These are phyloP conservation scores for Eupithecia insigniata DNA, from an alignment of 2,888 invertebrate genomes.

Conservation along the genomic window DNA sequence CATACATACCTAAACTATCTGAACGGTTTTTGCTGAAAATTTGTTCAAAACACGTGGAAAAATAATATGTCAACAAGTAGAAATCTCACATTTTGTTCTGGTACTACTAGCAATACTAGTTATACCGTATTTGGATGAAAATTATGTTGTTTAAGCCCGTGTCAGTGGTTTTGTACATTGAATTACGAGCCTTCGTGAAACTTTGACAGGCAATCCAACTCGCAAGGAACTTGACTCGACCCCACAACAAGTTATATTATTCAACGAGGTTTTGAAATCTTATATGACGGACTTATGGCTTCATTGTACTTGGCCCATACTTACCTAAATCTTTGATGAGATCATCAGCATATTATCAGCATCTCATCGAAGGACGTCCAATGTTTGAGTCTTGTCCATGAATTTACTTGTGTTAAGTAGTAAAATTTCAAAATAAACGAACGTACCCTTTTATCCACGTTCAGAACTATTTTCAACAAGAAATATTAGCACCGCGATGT, in stretches of 20 bases:
- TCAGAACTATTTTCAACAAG: background rate
- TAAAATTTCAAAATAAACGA: background rate
- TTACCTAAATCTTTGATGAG: conserved; percentile 1
- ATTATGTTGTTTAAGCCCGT: conserved; percentile 40
- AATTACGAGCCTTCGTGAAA: conserved; percentile 43
- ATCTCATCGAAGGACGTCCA: background rate
- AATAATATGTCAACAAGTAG: too few relatives aligned
- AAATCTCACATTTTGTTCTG: background rate
- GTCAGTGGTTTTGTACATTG: conserved; percentile 16
- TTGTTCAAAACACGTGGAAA: background rate
- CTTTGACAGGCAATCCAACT: conserved; percentile 56
- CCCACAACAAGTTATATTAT: conserved; percentile 16
- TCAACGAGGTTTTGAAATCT: conserved; percentile 11
- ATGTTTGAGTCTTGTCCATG: background rate
- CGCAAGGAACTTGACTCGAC: background rate
- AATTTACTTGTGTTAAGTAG: background rate
- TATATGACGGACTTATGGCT: conserved; percentile 1
- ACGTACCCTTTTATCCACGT: background rate
- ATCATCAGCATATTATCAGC: background rate
- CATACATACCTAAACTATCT: background rate
- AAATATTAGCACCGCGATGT: background rate
- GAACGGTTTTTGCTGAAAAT: background rate
- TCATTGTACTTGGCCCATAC: background rate
- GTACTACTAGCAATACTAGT: background rate
- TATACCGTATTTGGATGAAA: background rate